Evolutionary conservation across 2,888 invertebrate genomes (phyloP).

Genomic region (Sarcophaga rosellei): DNA sequence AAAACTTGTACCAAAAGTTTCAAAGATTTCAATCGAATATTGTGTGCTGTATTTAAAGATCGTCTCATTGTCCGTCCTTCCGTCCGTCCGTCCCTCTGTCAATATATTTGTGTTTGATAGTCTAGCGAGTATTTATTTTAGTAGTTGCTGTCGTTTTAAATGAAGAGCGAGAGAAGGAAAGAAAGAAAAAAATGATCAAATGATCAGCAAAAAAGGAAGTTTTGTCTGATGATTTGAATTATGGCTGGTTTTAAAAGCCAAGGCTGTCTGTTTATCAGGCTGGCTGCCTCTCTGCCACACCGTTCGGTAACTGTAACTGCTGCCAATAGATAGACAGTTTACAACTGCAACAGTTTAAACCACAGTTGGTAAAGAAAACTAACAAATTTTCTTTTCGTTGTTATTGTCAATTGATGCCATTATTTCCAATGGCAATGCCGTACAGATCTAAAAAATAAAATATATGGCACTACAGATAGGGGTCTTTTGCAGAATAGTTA

Average conservation of each 20-base stretch:
- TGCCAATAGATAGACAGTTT: slow-evolving; percentile 59
- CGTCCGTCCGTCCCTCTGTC: slow-evolving; percentile 5
- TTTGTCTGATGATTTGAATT: slow-evolving; percentile 64
- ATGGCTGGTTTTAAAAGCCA: slow-evolving; percentile 60
- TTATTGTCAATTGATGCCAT: slow-evolving; percentile 15
- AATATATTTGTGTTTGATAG: slow-evolving; percentile 3
- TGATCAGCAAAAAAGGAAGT: slow-evolving; percentile 37
- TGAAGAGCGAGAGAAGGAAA: not conserved
- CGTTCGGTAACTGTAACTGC: slow-evolving; percentile 30
- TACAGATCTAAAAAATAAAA: slow-evolving; percentile 24
- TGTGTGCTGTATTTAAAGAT: slow-evolving; percentile 35
- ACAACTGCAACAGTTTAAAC: slow-evolving; percentile 53
- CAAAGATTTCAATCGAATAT: slow-evolving; percentile 63
- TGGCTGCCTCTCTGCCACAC: slow-evolving; percentile 18
- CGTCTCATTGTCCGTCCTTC: slow-evolving; percentile 21
- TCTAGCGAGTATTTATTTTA: slow-evolving; percentile 25
- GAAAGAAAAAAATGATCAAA: not conserved
- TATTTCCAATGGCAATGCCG: slow-evolving; percentile 44
- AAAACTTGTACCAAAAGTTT: not conserved
- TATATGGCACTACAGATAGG: no score
- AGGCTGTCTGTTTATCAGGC: slow-evolving; percentile 52
- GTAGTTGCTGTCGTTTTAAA: not conserved
- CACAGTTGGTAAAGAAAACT: slow-evolving; percentile 28
- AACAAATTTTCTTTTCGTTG: slow-evolving; percentile 24
- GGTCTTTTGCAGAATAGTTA: no score